These are phyloP conservation scores for Dryobota labecula DNA, from an alignment of 2,888 invertebrate genomes.

Conservation along the genomic window DNA sequence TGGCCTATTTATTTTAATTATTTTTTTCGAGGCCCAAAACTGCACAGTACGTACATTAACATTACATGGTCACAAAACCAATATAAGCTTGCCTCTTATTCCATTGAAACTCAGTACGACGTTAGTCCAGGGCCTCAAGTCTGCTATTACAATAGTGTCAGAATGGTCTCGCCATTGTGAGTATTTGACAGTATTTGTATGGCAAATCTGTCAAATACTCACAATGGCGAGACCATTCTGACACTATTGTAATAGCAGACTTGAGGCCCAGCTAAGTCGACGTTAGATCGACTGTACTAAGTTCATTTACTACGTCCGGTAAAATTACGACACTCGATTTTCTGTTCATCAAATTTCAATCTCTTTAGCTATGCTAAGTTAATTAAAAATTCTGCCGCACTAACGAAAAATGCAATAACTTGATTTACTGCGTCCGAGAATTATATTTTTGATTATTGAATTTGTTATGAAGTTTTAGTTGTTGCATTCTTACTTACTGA, in stretches of 20 bases:
- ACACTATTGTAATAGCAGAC: no score
- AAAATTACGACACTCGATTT: constrained; percentile 1
- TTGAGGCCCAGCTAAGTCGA: no score
- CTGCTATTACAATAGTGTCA: no score
- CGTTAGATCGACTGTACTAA: not conserved
- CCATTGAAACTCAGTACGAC: not conserved
- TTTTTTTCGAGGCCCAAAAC: not conserved
- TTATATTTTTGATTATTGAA: no score
- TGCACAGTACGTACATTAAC: not conserved
- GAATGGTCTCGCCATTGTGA: no score
- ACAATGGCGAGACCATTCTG: no score
- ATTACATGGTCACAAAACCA: not conserved
- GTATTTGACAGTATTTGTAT: no score
- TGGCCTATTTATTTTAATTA: not conserved
- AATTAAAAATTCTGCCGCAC: constrained; percentile 36
- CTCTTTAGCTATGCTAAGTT: constrained; percentile 34
- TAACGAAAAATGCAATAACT: no score
- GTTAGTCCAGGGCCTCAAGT: not conserved
- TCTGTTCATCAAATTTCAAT: constrained; percentile 17
- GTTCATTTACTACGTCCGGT: not conserved
- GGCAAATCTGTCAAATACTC: no score
- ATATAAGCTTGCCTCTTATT: not conserved
- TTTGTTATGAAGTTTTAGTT: no score
- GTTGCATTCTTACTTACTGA: no score
- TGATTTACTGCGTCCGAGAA: no score